Percentiles rank a stretch among this genome's conserved stretches.
These are phyloP conservation scores for Thermophis baileyi DNA, from an alignment of 2,113 vertebrate genomes.

Conservation along the genomic window DNA sequence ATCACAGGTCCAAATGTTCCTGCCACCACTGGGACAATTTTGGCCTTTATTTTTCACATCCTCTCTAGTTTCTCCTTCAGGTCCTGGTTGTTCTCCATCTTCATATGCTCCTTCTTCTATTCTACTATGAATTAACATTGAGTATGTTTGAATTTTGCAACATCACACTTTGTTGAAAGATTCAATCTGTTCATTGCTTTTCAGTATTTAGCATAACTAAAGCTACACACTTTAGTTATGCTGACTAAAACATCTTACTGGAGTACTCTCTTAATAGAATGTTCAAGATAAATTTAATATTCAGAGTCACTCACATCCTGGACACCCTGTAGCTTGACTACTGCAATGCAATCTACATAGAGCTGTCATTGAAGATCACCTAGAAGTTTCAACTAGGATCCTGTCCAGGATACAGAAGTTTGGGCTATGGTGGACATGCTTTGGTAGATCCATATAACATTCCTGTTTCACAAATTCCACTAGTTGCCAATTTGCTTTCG, in stretches of 20 bases:
- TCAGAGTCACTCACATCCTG: neutral
- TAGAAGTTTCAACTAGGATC: neutral
- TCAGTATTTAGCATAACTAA: too few relatives aligned
- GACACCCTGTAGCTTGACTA: neutral
- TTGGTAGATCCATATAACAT: neutral
- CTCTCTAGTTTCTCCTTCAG: too few relatives aligned
- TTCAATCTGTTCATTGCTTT: too few relatives aligned
- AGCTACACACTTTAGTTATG: neutral
- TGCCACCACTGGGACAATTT: too few relatives aligned
- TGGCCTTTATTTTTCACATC: too few relatives aligned
- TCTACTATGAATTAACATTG: too few relatives aligned
- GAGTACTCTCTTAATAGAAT: neutral
- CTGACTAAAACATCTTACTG: neutral
- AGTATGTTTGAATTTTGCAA: too few relatives aligned
- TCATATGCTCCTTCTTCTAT: too few relatives aligned
- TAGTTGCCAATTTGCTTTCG: neutral
- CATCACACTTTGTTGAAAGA: too few relatives aligned
- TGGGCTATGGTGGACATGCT: neutral
- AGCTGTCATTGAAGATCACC: neutral
- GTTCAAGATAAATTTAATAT: neutral
- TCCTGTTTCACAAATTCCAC: neutral
- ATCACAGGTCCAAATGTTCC: too few relatives aligned
- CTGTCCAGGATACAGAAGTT: neutral
- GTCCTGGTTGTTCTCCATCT: too few relatives aligned
- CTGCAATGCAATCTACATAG: neutral